A percentile compares a stretch with the other conserved stretches of the same genome.
phyloP scores from a whole-genome alignment of 2,797 vertebrate genomes.

The Malacoctenus gilli region DNA sequence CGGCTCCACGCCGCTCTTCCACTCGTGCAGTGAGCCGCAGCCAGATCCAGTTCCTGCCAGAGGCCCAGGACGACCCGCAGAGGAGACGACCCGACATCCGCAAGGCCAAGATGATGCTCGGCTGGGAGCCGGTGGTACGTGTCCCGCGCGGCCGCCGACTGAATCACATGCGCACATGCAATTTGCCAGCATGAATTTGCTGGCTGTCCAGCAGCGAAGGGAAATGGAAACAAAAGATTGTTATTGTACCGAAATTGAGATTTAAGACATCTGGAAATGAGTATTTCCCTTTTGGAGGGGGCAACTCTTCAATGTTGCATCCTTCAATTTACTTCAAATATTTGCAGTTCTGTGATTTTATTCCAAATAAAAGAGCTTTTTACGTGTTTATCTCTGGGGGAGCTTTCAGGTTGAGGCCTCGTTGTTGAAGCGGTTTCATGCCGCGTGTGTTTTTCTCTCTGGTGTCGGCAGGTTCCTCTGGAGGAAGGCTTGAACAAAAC shows the following conservation, averaged over 20 bases:
- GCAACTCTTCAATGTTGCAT: too few relatives aligned
- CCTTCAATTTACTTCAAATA: too few relatives aligned
- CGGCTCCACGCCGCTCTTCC: background rate
- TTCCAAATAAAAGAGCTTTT: too few relatives aligned
- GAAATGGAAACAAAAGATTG: too few relatives aligned
- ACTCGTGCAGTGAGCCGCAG: slow-evolving; percentile 90
- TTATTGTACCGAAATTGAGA: too few relatives aligned
- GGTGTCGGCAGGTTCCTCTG: slow-evolving; percentile 88
- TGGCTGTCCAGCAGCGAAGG: background rate
- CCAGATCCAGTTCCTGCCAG: slow-evolving; percentile 97
- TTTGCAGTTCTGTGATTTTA: too few relatives aligned
- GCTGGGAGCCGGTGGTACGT: slow-evolving; percentile 98
- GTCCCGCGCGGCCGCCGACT: background rate
- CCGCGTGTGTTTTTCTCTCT: background rate
- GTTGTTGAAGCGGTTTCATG: too few relatives aligned
- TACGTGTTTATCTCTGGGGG: too few relatives aligned
- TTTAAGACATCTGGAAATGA: too few relatives aligned
- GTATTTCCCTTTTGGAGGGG: too few relatives aligned
- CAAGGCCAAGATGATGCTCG: slow-evolving; percentile 94
- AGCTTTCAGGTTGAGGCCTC: too few relatives aligned
- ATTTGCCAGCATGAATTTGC: background rate
- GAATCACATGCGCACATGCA: background rate
- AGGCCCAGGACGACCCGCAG: slow-evolving; percentile 97
- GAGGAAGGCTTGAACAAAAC: slow-evolving; percentile 99
- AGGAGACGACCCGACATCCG: slow-evolving; percentile 95